These are phyloP conservation scores for Dynastes maya DNA, from an alignment of 2,888 invertebrate genomes.

Conservation along the genomic window DNA sequence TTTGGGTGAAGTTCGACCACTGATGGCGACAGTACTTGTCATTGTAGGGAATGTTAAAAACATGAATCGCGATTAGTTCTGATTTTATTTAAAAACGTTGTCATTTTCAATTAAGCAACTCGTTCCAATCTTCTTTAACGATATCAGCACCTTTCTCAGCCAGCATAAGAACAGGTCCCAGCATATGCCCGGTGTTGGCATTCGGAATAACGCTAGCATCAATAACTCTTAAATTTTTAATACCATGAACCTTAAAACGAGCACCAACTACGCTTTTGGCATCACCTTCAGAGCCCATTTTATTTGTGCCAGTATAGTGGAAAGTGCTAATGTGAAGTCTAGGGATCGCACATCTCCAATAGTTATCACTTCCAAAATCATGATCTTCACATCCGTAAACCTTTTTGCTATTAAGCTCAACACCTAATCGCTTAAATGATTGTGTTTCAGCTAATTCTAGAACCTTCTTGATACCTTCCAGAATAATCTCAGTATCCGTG, in stretches of 20 bases:
- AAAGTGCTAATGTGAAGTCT: conserved; percentile 61
- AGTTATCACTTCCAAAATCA: conserved; percentile 69
- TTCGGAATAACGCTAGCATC: conserved; percentile 74
- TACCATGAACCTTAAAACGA: conserved; percentile 73
- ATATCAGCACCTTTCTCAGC: conserved; percentile 73
- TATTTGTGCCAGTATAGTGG: conserved; percentile 70
- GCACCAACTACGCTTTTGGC: conserved; percentile 80
- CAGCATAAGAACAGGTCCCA: conserved; percentile 73
- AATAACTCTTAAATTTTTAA: conserved; percentile 71
- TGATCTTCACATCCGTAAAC: conserved; percentile 70
- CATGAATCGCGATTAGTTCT: not conserved
- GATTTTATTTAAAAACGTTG: not conserved
- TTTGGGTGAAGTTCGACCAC: too few relatives aligned
- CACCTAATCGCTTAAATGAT: conserved; percentile 66
- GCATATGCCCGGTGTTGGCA: conserved; percentile 72
- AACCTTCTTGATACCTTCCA: conserved; percentile 71
- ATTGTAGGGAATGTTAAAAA: too few relatives aligned
- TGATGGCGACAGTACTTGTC: too few relatives aligned
- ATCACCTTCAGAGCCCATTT: conserved; percentile 80
- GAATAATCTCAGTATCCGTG: conserved; percentile 70
- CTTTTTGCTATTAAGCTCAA: conserved; percentile 65
- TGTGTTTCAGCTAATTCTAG: conserved; percentile 68
- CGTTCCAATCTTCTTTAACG: conserved; percentile 72
- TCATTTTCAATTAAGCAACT: not conserved
- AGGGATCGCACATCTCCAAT: conserved; percentile 72